Conservation (phyloP, 2,888 invertebrate species). For the Diarsia rubi region DNA sequence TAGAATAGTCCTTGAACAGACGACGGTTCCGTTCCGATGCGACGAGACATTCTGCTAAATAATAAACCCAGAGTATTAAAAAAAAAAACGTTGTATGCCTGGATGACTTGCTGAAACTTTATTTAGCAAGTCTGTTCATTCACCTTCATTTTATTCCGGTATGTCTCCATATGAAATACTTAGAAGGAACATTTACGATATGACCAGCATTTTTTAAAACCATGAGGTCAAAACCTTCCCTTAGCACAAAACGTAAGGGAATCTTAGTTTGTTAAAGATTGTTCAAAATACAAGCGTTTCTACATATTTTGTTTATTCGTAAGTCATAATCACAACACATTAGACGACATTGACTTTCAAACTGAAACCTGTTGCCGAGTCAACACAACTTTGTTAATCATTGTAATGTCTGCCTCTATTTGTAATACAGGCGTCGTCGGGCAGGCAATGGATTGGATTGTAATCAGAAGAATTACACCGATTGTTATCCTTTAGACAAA, state of each 20-base stretch:
- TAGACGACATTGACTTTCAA: slow-evolving; percentile 21
- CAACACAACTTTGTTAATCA: slow-evolving; percentile 20
- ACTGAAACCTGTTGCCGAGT: slow-evolving; percentile 15
- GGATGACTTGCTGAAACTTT: slow-evolving; percentile 27
- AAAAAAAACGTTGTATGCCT: not conserved
- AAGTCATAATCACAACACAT: slow-evolving; percentile 13
- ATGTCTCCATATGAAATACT: not conserved
- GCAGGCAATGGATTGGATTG: not conserved
- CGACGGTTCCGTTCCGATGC: too few species aligned
- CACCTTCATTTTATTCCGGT: slow-evolving; percentile 1
- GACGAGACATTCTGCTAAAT: too few species aligned
- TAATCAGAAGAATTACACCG: not conserved
- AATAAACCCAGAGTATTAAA: too few species aligned
- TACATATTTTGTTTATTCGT: slow-evolving; percentile 1
- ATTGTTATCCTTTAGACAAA: not conserved
- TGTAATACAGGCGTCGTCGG: not conserved
- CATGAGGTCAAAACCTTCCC: not conserved
- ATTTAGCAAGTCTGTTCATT: slow-evolving; percentile 9
- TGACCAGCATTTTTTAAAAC: not conserved
- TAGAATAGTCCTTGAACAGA: too few species aligned
- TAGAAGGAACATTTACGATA: not conserved
- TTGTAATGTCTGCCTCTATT: slow-evolving; percentile 14
- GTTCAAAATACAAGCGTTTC: slow-evolving; percentile 4
- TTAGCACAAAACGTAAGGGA: not conserved
- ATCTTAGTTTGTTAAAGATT: not conserved